Evolutionary conservation across 2,888 invertebrate genomes (phyloP), one percentile per base, ranked within the genome.

Genomic region (Rhingia campestris): DNA sequence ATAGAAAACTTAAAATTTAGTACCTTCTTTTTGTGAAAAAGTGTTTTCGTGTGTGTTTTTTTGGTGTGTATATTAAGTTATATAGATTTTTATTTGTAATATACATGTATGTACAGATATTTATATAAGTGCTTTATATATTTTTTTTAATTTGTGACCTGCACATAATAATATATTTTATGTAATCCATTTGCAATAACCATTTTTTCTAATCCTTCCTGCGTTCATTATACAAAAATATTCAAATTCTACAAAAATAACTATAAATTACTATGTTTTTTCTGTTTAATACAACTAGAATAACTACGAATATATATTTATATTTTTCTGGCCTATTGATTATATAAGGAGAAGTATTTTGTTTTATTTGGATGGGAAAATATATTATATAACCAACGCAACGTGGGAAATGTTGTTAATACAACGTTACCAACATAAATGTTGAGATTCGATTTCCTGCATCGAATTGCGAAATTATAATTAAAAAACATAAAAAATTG

Each of bases 1-100:
- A 85, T 81, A 54, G 66, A 75, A 86, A 84, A 79, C 67, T 76
- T 79, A 84, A 73, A 53, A 54, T 81, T 82, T 56, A 67, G 54
- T 76, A 47, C 77, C 63, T 58, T 58, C 45, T 45, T 73, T 35
- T 22, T 74, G 70, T 70, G 75, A 81, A 81, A 64, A 54, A 67
- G 63, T 76, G 64, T 76, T 14, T 76, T 76, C 76, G 81, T 81
- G 81, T 81, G 58, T 75, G 49, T 75, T 33, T 22, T 22, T 22
- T 22, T 9, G 32, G 47, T 73, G 47, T 64, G 41, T 70, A 69
- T 58, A 45, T 67, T 33, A 22, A 22, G 22, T 53, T 43, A 43
- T 45, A 47, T 64, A 45, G 12, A 56, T 72, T 6, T 63, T 45
- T 54, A 41, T 53, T 56, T 45, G 39, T 12, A 41, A 37, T 39